Base-by-base conservation (phyloP, 2,797 vertebrate species). In the Phrynocephalus forsythii region DNA sequence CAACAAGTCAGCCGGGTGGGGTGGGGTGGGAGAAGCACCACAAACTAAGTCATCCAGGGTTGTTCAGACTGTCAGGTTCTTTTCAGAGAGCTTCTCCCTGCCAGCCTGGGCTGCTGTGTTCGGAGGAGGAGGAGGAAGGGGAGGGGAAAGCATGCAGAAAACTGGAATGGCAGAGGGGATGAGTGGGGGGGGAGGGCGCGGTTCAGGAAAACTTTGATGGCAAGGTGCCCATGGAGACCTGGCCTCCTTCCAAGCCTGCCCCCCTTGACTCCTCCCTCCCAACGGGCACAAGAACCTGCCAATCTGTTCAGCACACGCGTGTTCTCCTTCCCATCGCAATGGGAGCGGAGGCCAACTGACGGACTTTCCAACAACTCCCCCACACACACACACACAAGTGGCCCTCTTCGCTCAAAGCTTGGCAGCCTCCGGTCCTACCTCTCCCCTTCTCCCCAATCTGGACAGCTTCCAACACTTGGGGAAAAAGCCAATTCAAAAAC, bases 21-120 rank as follows among this genome's bases (percentile, higher is more conserved):
- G 38, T 38, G 38, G 38, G 38, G 38, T 38, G 3, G 79, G 94
- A 92, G 26, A 52, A 5, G 94, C 93, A 94, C 93, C 66, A 56
- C 94, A 92, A 96, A 95, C 93, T 93, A 94, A 95, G 95, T 94
- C 94, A 95, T 95, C 82, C 89, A 94, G 93, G 91, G 94, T 94
- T 95, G 93, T 96, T 96, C 95, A 96, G 92, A 94, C 95, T 94
- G 94, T 94, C 93, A 95, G 91, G 93, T 95, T 94, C 94, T 95
- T 95, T 94, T 95, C 95, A 96, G 92, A 88, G 69, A 63, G 91
- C 91, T 93, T 85, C 93, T 92, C 94, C 93, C 91, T 95, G 95
- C 92, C 94, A 96, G 93, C 89, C 94, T 93, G 95, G 5, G 89
- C 77, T 0, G 66, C 52, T 89, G 90, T 0, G 0, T 90, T 89